phyloP scores from a whole-genome alignment of 2,888 invertebrate genomes.

The Augochlorella aurata region DNA sequence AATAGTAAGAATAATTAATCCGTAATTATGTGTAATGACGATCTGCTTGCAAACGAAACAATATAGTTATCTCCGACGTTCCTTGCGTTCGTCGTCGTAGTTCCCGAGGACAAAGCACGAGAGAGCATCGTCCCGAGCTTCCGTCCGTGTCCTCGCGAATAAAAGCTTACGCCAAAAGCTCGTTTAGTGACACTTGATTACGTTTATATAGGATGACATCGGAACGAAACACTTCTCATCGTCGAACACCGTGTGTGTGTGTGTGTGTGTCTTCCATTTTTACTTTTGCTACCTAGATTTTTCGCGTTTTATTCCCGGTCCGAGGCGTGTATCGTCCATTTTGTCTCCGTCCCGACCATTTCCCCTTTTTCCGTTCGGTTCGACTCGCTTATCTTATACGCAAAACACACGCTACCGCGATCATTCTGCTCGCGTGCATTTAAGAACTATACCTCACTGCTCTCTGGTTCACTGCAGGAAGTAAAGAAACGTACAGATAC shows the following conservation, averaged over 20 bases:
- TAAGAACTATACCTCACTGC: conserved; percentile 47
- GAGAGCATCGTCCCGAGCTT: background rate
- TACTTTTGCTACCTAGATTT: background rate
- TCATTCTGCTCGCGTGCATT: conserved; percentile 30
- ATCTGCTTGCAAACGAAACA: conserved; percentile 62
- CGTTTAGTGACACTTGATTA: conserved; percentile 50
- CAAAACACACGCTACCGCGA: conserved; percentile 17
- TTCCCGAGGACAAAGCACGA: conserved; percentile 30
- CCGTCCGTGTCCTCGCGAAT: conserved; percentile 26
- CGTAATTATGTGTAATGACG: conserved; percentile 63
- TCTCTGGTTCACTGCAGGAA: conserved; percentile 43
- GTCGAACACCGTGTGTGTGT: conserved; percentile 20
- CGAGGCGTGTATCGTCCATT: background rate
- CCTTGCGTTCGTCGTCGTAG: conserved; percentile 49
- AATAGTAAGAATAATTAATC: conserved; percentile 68
- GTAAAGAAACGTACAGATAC: conserved; percentile 62
- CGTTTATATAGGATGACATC: conserved; percentile 62
- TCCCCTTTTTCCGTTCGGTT: conserved; percentile 17
- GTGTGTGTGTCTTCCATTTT: too few species aligned
- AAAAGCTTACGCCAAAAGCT: conserved; percentile 64
- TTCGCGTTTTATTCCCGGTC: background rate
- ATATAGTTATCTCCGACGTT: conserved; percentile 50
- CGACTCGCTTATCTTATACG: conserved; percentile 12
- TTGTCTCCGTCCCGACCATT: background rate
- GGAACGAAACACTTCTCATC: conserved; percentile 49